Evolutionary conservation across 2,888 invertebrate genomes (phyloP), one percentile per base, ranked within the genome.

Genomic region (Cylindroiulus punctatus): DNA sequence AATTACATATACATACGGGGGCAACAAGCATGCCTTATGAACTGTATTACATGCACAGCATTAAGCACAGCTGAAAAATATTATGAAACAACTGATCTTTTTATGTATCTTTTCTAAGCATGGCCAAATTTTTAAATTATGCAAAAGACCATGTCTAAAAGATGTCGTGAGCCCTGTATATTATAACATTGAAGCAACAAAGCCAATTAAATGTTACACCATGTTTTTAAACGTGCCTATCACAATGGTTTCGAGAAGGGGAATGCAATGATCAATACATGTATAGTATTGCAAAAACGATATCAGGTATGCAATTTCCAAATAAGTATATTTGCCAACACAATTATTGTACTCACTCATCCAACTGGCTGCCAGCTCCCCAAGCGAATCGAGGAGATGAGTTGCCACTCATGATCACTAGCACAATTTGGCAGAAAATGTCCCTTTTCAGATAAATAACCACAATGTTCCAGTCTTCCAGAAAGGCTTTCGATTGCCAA

Each of bases 301-400:
- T 0, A 22, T 22, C 26, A 57, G n/a, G 22, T 10, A 22, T 8
- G 0, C 8, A 44, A 44, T 22, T n/a, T 22, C 22, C n/a, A 76
- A 17, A 76, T 14, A 76, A 3, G 65, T 26, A 76, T 5, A 5
- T 14, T 2, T 30, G 30, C 76, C 30, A 76, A 76, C 26, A 76
- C 30, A 30, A 8, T 14, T 32, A 76, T 14, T 30, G 76, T 17
- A 76, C 76, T 76, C 32, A 76, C 76, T 76, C 76, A 30, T 76
- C 76, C 10, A 32, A 4, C 76, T 30, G 76, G 76, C 76, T 30
- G 30, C 76, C 30, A 76, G 10, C 76, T 76, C 76, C 76, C 76
- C 76, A 76, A 14, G 76, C 76, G 17, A 76, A 26, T 30, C 76
- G 76, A 76, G 76, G 76, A 32, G 76, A 76, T 4, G 76, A 76